phyloP scores from a whole-genome alignment of 2,888 invertebrate species.

The Cybosia mesomella region DNA sequence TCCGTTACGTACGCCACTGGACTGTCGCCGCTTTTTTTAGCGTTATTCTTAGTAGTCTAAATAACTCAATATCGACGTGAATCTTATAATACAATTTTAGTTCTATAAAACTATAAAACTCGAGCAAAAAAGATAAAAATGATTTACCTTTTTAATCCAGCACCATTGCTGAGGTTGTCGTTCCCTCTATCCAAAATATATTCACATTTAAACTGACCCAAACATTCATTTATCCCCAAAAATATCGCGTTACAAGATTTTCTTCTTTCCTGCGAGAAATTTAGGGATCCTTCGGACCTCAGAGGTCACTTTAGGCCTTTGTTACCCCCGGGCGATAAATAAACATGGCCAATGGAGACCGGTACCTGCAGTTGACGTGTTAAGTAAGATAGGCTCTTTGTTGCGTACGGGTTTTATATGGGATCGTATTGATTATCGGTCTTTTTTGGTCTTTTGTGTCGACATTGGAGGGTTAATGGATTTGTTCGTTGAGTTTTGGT shows the following conservation, averaged over 20 bases:
- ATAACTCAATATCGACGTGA: neutral
- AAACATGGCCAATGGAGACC: slow-evolving; percentile 52
- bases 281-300: slow-evolving; percentile 58
- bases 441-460: slow-evolving; percentile 19
- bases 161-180: slow-evolving; percentile 1
- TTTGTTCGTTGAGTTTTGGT: neutral
- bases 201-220: slow-evolving; percentile 44
- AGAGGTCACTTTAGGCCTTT: slow-evolving; percentile 56
- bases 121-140: slow-evolving; percentile 2
- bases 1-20: too few relatives aligned
- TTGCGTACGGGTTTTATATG: slow-evolving; percentile 35
- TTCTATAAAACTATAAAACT: neutral
- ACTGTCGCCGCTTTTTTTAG: too few relatives aligned
- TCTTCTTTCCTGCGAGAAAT: slow-evolving; percentile 60
- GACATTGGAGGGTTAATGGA: slow-evolving; percentile 19
- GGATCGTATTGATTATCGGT: slow-evolving; percentile 44
- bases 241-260: slow-evolving; percentile 55
- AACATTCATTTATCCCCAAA: slow-evolving; percentile 48
- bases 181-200: slow-evolving; percentile 11
- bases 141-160: slow-evolving; percentile 13
- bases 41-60: neutral
- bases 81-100: neutral
- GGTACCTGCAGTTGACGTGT: slow-evolving; percentile 47
- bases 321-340: slow-evolving; percentile 58
- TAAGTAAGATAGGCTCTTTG: slow-evolving; percentile 43